These are phyloP conservation scores for Elysia chlorotica DNA, from an alignment of 1,140 invertebrate genomes.

Conservation along the genomic window DNA sequence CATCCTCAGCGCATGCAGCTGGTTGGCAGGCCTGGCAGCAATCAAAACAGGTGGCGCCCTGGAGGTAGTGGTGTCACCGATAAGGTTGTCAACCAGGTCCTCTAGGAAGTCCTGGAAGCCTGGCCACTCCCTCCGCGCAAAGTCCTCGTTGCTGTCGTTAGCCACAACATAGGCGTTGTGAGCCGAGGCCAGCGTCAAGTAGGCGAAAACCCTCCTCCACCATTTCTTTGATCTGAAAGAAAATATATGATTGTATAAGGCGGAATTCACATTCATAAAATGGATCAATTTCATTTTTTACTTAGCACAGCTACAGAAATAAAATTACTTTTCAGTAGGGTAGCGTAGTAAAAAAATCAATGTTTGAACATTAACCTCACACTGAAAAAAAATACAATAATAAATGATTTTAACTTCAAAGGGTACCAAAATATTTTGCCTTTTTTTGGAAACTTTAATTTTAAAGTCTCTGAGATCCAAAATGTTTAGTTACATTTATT, in stretches of 20 bases:
- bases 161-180: neutral
- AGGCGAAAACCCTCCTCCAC: neutral
- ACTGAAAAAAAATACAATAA: neutral
- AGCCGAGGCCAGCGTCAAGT: neutral
- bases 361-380: neutral
- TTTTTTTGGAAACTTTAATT: too few species aligned
- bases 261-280: too few species aligned
- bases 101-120: neutral
- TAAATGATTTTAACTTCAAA: too few species aligned
- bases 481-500: too few species aligned
- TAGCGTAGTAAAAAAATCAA: neutral
- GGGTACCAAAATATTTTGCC: too few species aligned
- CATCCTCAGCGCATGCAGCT: too few species aligned
- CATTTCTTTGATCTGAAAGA: neutral
- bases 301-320: too few species aligned
- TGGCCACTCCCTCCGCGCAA: neutral
- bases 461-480: too few species aligned
- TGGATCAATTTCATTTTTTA: too few species aligned
- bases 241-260: neutral
- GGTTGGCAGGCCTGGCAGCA: too few species aligned
- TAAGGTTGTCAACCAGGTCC: neutral
- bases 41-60: neutral
- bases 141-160: too few species aligned
- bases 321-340: neutral
- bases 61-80: neutral